These are phyloP conservation scores for Patella caerulea DNA, from an alignment of 2,888 invertebrate species.

Conservation along the genomic window DNA sequence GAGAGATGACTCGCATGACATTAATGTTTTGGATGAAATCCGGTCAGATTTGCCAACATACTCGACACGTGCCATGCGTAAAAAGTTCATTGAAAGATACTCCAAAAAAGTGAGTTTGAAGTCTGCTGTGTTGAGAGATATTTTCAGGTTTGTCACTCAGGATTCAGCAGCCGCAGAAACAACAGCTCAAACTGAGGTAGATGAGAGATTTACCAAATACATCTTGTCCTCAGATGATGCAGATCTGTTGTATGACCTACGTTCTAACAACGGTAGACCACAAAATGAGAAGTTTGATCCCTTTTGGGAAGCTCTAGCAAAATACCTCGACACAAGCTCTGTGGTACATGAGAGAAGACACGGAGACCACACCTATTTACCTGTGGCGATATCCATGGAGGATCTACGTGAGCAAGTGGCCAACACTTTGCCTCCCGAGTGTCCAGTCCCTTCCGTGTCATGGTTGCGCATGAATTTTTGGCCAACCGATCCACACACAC, in stretches of 20 bases:
- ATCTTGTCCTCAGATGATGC: constrained; percentile 11
- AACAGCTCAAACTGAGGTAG: constrained; percentile 8
- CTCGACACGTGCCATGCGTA: no score
- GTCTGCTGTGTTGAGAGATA: no score
- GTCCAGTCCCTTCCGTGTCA: background rate
- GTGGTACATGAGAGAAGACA: background rate
- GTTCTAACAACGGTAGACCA: constrained; percentile 8
- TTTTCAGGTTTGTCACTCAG: background rate
- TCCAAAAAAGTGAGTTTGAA: no score
- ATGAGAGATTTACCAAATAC: constrained; percentile 4
- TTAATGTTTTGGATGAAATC: no score
- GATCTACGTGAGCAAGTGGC: background rate
- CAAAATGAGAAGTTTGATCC: constrained; percentile 14
- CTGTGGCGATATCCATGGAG: background rate
- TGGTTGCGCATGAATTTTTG: constrained; percentile 2
- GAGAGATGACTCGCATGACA: background rate
- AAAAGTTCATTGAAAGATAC: no score
- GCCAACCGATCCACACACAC: background rate
- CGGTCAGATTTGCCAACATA: no score
- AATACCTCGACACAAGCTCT: background rate
- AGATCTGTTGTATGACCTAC: constrained; percentile 11
- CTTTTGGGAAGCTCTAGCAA: constrained; percentile 1
- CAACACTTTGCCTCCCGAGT: background rate
- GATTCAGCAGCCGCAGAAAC: background rate
- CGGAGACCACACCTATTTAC: background rate